Evolutionary conservation across 2,113 vertebrate species (phyloP).

Genomic region (Acrocephalus arundinaceus): DNA sequence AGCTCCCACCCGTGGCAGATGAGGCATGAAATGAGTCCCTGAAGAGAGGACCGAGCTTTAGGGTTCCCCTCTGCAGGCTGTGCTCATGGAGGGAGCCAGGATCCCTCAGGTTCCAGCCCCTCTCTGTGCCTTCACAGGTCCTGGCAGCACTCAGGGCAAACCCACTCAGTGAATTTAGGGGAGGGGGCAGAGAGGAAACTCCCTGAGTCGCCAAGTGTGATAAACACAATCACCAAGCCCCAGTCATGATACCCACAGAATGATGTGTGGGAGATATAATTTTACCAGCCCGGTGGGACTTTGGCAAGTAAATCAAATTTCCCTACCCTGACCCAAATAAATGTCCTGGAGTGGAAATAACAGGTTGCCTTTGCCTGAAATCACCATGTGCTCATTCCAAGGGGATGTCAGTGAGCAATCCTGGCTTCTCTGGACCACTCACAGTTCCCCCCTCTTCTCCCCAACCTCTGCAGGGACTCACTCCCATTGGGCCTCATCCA

Average conservation of each 20-base stretch:
- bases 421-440: neutral
- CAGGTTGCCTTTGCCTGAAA: constrained; percentile 4
- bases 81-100: accelerated
- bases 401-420: neutral
- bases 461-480: neutral
- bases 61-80: neutral
- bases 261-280: neutral
- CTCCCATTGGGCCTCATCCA: neutral
- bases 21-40: neutral
- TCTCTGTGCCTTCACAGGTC: neutral
- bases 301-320: neutral
- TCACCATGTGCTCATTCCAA: neutral
- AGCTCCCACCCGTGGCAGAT: accelerated
- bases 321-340: constrained; percentile 15
- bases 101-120: neutral
- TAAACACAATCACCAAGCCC: neutral
- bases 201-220: neutral
- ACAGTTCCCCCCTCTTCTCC: neutral
- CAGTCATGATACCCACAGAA: neutral
- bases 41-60: neutral
- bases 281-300: neutral
- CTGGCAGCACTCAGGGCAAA: neutral
- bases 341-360: neutral
- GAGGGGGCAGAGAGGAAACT: neutral
- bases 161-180: neutral